Conservation (phyloP, 1,140 invertebrate genomes). For the Aricia agestis region DNA sequence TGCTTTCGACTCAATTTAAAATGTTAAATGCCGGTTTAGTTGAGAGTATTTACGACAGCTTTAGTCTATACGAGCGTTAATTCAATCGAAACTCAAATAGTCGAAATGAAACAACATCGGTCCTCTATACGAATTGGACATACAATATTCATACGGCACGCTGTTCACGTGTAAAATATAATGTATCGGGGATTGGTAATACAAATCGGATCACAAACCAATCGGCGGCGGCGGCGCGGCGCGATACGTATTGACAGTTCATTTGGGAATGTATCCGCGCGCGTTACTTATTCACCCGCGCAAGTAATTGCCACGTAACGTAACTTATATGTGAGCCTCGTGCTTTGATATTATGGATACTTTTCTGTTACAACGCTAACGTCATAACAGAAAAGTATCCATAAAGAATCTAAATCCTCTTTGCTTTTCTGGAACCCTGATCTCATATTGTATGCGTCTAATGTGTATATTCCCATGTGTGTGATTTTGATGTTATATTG, state of each 20-base stretch:
- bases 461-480: no score
- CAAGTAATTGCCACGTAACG: constrained; percentile 42
- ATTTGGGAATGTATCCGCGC: constrained; percentile 52
- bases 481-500: not conserved
- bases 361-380: not conserved
- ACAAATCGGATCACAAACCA: constrained; percentile 57
- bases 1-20: constrained; percentile 13
- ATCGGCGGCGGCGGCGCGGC: constrained; percentile 41
- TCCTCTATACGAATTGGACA: not conserved
- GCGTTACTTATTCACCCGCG: constrained; percentile 49
- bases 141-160: not conserved
- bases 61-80: no score
- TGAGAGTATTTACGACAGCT: no score
- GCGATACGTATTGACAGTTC: constrained; percentile 55
- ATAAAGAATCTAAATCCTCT: no score
- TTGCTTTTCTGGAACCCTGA: not conserved
- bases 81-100: no score
- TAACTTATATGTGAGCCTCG: not conserved
- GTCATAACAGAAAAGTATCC: no score
- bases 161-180: constrained; percentile 19
- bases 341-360: not conserved
- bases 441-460: no score
- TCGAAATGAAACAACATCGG: not conserved
- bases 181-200: constrained; percentile 39
- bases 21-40: not conserved